Base-by-base conservation (phyloP, 2,113 vertebrate species). In the Passer montanus region DNA sequence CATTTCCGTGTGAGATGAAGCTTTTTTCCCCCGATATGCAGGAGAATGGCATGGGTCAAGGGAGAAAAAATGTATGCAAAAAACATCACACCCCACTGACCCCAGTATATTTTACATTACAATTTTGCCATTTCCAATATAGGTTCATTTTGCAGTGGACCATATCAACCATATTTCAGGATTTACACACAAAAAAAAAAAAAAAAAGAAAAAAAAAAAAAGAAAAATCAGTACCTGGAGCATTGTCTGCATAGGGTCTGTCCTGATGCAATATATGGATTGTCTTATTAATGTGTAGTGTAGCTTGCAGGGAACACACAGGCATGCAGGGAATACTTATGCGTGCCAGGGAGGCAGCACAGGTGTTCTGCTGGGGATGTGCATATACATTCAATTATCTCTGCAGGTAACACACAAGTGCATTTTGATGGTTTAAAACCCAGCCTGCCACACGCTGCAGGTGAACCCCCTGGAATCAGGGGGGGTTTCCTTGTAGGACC, bases 51-150 rank as follows among this genome's bases (percentile, higher is more conserved):
- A 98, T 98, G 98, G 98, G 98, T 98, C 98, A 98, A 97, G 97
- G 96, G 97, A 98, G 98, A 97, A 98, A 98, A 98, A 98, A 98
- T 97, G 94, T 98, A 98, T 98, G 98, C 98, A 98, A 98, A 98
- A 98, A 98, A 97, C 97, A 98, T 98, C 98, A 98, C 98, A 98
- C 97, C 98, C 98, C 97, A 98, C 96, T 97, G 98, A 98, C 98
- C 98, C 97, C 96, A 70, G 96, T 97, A 98, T 98, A 97, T 98
- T 98, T 98, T 96, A 98, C 97, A 98, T 98, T 98, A 98, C 98
- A 97, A 97, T 98, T 98, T 98, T 98, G 98, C 98, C 98, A 98
- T 98, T 98, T 98, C 96, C 97, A 97, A 98, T 98, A 97, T 95
- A 97, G 97, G 97, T 95, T 98, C 97, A 96, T 98, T 98, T 98